phyloP scores from a whole-genome alignment of 2,113 vertebrate species.

The Daphoenositta chrysoptera region DNA sequence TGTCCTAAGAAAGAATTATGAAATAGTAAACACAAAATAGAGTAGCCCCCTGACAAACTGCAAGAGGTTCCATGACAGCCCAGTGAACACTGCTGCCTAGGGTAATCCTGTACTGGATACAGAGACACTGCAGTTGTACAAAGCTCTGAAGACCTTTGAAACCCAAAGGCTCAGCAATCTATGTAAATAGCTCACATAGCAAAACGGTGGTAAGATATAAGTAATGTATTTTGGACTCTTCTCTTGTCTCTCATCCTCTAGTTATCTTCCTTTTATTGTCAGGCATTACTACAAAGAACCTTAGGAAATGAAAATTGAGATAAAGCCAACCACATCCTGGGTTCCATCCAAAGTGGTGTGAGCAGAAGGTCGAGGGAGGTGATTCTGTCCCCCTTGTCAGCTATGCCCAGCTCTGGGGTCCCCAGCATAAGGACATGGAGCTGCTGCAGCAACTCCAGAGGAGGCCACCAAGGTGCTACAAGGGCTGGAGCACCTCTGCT shows the following conservation, averaged over 20 bases:
- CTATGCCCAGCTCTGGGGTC: not conserved
- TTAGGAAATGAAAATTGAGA: not conserved
- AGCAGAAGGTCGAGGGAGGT: not conserved
- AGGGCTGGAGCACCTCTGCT: not conserved
- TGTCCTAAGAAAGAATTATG: slow-evolving; percentile 76
- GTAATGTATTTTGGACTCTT: not conserved
- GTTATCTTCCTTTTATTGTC: not conserved
- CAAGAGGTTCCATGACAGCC: not conserved
- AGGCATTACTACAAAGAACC: not conserved
- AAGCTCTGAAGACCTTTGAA: not conserved
- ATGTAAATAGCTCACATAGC: not conserved
- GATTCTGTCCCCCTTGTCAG: not conserved
- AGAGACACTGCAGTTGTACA: not conserved
- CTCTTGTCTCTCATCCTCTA: not conserved
- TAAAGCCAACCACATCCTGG: not conserved
- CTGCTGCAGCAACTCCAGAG: not conserved
- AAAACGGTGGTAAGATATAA: not conserved
- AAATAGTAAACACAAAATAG: not conserved
- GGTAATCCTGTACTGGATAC: not conserved
- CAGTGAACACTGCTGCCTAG: not conserved
- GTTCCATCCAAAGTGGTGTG: not conserved
- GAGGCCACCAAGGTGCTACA: not conserved
- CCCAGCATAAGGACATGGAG: not conserved
- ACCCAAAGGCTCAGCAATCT: not conserved
- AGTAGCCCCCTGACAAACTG: not conserved